These are phyloP conservation scores for Rafetus swinhoei DNA, from an alignment of 2,113 vertebrate genomes.

Conservation along the genomic window DNA sequence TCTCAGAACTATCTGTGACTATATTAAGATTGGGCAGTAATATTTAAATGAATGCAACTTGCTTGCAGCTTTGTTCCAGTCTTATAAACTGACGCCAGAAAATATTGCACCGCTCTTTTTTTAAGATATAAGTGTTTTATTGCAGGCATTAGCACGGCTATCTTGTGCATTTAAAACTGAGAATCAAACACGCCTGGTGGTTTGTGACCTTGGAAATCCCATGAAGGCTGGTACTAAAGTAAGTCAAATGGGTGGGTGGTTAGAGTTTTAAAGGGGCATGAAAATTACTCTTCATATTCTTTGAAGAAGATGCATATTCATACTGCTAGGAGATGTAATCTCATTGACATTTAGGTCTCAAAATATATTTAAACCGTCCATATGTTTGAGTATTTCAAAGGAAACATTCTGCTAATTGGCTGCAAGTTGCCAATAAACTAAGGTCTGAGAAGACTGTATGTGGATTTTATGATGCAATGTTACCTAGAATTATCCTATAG, in stretches of 20 bases:
- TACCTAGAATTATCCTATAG: not conserved
- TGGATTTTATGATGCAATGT: not conserved
- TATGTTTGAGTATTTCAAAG: not conserved
- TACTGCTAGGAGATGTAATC: not conserved
- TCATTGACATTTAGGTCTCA: not conserved
- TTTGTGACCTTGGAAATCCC: slow-evolving; percentile 97
- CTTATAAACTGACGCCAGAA: not conserved
- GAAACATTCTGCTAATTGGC: not conserved
- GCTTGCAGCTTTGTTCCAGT: not conserved
- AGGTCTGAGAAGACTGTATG: not conserved
- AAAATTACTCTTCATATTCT: not conserved
- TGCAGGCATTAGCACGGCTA: slow-evolving; percentile 86
- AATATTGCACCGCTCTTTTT: not conserved
- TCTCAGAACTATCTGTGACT: not conserved
- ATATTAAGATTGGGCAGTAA: not conserved
- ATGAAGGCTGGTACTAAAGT: slow-evolving; percentile 98
- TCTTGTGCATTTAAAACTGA: slow-evolving; percentile 96
- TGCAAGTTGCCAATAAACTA: not conserved
- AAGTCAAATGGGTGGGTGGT: not conserved
- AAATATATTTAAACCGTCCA: not conserved
- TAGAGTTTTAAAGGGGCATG: not conserved
- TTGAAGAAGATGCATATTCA: not conserved
- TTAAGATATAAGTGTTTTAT: not conserved
- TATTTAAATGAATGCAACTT: not conserved
- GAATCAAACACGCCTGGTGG: slow-evolving; percentile 93